A percentile compares a stretch with the other conserved stretches of the same genome.
phyloP scores from a whole-genome alignment of 2,888 invertebrate genomes.

The Pogonocherus hispidulus region DNA sequence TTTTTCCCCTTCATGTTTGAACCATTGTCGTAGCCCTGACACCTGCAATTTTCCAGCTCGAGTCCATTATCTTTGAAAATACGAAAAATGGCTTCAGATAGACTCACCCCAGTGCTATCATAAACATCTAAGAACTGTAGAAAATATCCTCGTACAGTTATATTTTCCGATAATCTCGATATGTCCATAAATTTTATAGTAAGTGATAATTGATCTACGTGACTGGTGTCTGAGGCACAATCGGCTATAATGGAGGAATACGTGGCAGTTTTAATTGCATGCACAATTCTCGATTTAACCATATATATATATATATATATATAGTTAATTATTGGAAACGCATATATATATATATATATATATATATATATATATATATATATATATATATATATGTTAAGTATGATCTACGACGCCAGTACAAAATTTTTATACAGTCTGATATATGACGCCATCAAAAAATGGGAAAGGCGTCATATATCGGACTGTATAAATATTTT shows the following conservation, averaged over 20 bases:
- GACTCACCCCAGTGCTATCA: conserved; percentile 10
- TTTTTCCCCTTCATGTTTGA: conserved; percentile 58
- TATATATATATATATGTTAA: no score
- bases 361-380: no score
- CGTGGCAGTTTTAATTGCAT: conserved; percentile 19
- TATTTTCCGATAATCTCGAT: not conserved
- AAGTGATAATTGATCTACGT: conserved; percentile 17
- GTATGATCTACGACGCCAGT: no score
- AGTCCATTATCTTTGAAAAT: conserved; percentile 56
- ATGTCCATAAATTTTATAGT: conserved; percentile 14
- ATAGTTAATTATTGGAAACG: no score
- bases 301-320: no score
- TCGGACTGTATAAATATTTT: no score
- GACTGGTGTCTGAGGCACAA: conserved; percentile 14
- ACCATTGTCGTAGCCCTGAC: not conserved
- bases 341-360: no score
- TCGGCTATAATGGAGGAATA: conserved; percentile 23
- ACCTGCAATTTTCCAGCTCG: conserved; percentile 40
- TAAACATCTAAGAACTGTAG: conserved; percentile 8
- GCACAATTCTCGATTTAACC: conserved; percentile 7
- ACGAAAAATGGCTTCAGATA: conserved; percentile 43
- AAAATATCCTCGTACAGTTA: conserved; percentile 17
- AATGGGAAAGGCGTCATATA: no score
- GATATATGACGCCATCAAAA: no score
- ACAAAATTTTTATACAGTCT: no score